phyloP scores from a whole-genome alignment of 2,888 invertebrate genomes.

The Dryococelus australis region DNA sequence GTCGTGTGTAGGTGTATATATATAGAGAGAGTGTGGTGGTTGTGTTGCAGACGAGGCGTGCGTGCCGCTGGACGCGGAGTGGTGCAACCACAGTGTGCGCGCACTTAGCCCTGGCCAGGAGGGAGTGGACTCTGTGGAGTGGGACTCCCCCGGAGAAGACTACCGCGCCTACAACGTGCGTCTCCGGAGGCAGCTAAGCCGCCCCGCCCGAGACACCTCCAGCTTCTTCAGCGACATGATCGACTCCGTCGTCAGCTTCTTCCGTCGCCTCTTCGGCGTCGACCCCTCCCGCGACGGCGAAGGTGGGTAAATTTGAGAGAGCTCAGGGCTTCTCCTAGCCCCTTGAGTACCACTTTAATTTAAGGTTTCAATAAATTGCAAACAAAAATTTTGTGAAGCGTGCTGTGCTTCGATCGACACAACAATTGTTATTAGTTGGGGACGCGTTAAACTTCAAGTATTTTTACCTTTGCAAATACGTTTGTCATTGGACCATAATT shows the following conservation, averaged over 20 bases:
- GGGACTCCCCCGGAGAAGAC: background rate
- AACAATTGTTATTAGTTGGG: too few species aligned
- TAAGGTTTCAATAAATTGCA: too few species aligned
- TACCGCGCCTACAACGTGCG: background rate
- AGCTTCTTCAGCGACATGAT: constrained; percentile 23
- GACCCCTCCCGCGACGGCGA: background rate
- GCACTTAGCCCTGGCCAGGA: background rate
- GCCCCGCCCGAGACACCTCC: background rate
- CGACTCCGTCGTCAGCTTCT: constrained; percentile 5
- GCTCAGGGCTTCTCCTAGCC: too few species aligned
- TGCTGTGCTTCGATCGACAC: too few species aligned
- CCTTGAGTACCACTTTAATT: too few species aligned
- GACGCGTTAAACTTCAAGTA: too few species aligned
- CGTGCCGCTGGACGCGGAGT: background rate
- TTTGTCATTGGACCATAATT: too few species aligned
- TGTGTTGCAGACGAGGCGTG: constrained; percentile 11
- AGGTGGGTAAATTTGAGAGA: background rate
- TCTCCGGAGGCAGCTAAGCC: background rate
- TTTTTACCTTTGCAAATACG: too few species aligned
- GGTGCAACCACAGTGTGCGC: background rate
- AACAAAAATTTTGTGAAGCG: too few species aligned
- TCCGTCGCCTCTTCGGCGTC: background rate
- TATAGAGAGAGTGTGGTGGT: too few species aligned
- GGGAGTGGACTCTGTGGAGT: background rate
- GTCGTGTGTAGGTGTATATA: too few species aligned